Evolutionary conservation across 2,888 invertebrate genomes (phyloP).

Genomic region (Ochropleura leucogaster): DNA sequence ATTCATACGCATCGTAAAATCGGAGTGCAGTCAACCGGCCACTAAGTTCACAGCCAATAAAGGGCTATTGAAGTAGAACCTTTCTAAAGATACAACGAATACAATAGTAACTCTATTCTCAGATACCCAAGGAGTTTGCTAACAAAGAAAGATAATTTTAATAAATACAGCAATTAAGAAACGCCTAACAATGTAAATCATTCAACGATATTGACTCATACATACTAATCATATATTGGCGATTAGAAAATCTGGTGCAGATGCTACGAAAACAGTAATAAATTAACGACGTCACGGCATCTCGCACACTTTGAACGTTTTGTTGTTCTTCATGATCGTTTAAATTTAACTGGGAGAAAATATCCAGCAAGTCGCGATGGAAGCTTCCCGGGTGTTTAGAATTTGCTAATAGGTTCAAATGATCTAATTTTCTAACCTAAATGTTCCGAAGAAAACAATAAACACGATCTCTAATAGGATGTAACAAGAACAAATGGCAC

Average conservation of each 20-base stretch:
- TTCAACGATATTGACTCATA: conserved; percentile 81
- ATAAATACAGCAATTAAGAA: conserved; percentile 65
- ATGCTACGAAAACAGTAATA: conserved; percentile 80
- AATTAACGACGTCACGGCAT: conserved; percentile 76
- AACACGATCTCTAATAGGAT: conserved; percentile 68
- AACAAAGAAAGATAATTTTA: conserved; percentile 40
- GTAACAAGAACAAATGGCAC: conserved; percentile 73
- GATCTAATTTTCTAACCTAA: conserved; percentile 21
- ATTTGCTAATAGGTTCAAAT: conserved; percentile 21
- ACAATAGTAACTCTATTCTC: conserved; percentile 46
- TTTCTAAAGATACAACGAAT: conserved; percentile 42
- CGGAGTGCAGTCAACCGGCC: conserved; percentile 77
- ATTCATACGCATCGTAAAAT: conserved; percentile 83
- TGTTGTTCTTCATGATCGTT: conserved; percentile 70
- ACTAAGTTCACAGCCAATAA: conserved; percentile 74
- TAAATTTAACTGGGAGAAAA: conserved; percentile 70
- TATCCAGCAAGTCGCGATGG: conserved; percentile 29
- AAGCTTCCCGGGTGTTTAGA: conserved; percentile 22
- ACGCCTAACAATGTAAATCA: conserved; percentile 76
- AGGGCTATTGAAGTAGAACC: conserved; percentile 61
- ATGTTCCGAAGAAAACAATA: conserved; percentile 55
- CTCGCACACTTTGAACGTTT: conserved; percentile 68
- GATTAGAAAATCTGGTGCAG: conserved; percentile 79
- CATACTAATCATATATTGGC: conserved; percentile 76
- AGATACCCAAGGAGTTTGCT: conserved; percentile 22